Evolutionary conservation across 2,113 vertebrate species (phyloP), one percentile per base, ranked within the genome.

Genomic region (Plectropomus leopardus): DNA sequence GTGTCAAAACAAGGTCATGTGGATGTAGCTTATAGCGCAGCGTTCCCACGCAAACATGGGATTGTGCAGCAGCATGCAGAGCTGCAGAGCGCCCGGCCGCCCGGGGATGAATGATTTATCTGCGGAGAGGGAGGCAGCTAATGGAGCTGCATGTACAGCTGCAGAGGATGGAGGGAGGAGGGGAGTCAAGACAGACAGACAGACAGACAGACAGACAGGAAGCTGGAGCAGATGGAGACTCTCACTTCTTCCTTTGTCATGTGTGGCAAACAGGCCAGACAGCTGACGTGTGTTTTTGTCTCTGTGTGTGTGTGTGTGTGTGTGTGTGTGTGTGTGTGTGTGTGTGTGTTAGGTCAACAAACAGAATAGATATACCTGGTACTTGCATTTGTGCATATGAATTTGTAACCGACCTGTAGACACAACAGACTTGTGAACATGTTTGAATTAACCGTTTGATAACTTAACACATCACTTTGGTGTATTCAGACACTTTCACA

Each of bases 101-200:
- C 42, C 26, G 19, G 85, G 76, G 73, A 83, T 88, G 80, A 84
- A 75, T 86, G 88, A 90, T 88, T 84, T 82, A 88, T 90, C 85
- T 84, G 80, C 80, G 53, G 80, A 60, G 66, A 70, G 75, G 54
- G 70, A 73, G 34, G 76, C 69, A 65, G 83, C 71, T 84, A 71
- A 86, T 73, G 83, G 80, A 75, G 73, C n/a, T 78, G 70, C 72
- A 83, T 50, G 73, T 78, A n/a, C 83, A 86, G 85, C 83, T 85
- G 85, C 76, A 81, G 24, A 30, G 82, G 80, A 53, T 28, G 60
- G 70, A 48, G n/a, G 32, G 78, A 40, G 53, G 64, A 26, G n/a
- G 30, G 7, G 50, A 9, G 47, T 15, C 3, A 23, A n/a, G 48
- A 34, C 32, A 59, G 26, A 54, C 6, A 32, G 60, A 55, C 51